Percentiles rank a stretch among this genome's conserved stretches.
Evolutionary conservation across 2,113 vertebrate species (phyloP).

Genomic region (Entosphenus tridentatus): DNA sequence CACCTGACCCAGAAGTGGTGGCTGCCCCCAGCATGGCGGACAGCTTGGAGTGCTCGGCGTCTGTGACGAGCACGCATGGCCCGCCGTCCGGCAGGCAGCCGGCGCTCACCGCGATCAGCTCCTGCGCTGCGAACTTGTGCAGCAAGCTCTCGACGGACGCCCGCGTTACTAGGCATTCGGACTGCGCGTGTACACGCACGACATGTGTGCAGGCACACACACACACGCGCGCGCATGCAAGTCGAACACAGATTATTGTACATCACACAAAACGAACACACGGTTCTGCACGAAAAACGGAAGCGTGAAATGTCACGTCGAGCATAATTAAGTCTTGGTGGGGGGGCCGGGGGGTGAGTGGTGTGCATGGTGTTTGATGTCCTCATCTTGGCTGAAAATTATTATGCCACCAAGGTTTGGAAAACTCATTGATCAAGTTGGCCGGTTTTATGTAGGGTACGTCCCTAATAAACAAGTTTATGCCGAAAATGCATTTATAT

Average conservation of each 20-base stretch:
- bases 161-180: conserved; percentile 34
- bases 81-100: conserved; percentile 23
- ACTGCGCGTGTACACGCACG: conserved; percentile 17
- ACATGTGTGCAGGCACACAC: no score
- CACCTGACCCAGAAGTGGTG: background rate
- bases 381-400: background rate
- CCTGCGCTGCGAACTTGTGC: conserved; percentile 70
- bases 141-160: conserved; percentile 52
- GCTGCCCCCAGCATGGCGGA: conserved; percentile 51
- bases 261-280: no score
- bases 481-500: no score
- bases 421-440: no score
- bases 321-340: no score
- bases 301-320: no score
- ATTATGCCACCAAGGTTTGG: background rate
- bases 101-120: conserved; percentile 49
- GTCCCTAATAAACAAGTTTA: no score
- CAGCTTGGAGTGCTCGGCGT: conserved; percentile 65
- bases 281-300: no score
- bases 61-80: conserved; percentile 35
- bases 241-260: no score
- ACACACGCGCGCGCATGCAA: no score
- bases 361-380: background rate
- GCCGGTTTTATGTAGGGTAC: no score
- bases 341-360: no score